Evolutionary conservation across 2,113 vertebrate species (phyloP).

Genomic region (Pardalotus punctatus): DNA sequence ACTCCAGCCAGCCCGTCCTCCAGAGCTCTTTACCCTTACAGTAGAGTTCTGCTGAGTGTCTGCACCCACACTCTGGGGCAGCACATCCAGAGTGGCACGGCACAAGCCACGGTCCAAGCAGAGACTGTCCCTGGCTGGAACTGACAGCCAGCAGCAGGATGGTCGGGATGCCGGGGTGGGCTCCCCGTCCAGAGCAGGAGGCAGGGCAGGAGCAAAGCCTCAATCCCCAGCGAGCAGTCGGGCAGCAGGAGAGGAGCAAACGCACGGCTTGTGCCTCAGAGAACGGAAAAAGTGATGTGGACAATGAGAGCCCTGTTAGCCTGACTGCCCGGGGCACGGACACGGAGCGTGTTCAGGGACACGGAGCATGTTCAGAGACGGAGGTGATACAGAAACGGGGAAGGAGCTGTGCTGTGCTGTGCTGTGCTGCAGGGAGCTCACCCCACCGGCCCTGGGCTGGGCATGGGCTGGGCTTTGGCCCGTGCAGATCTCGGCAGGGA

Average conservation of each 20-base stretch:
- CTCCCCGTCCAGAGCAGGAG: not conserved
- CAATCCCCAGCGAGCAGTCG: too few relatives aligned
- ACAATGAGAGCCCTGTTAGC: constrained; percentile 56
- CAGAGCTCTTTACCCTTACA: not conserved
- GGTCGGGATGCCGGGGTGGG: accelerated
- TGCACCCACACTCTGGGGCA: accelerated
- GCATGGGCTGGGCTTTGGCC: not conserved
- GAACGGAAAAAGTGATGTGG: constrained; percentile 32
- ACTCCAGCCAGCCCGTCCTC: not conserved
- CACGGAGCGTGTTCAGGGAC: not conserved
- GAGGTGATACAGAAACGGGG: not conserved
- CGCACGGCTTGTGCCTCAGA: not conserved
- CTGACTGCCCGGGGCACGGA: not conserved
- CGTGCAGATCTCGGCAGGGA: not conserved
- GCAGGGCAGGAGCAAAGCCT: not conserved
- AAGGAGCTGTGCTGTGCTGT: not conserved
- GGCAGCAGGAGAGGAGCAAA: not conserved
- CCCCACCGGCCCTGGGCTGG: not conserved
- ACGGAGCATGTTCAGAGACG: not conserved
- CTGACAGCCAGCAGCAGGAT: not conserved
- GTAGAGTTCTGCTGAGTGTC: not conserved
- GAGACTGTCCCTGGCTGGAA: not conserved
- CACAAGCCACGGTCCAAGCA: not conserved
- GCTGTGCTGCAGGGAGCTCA: not conserved
- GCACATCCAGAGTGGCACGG: not conserved